Evolutionary conservation across 2,888 invertebrate species (phyloP), one percentile per base, ranked within the genome.

Genomic region (Lapara coniferarum): DNA sequence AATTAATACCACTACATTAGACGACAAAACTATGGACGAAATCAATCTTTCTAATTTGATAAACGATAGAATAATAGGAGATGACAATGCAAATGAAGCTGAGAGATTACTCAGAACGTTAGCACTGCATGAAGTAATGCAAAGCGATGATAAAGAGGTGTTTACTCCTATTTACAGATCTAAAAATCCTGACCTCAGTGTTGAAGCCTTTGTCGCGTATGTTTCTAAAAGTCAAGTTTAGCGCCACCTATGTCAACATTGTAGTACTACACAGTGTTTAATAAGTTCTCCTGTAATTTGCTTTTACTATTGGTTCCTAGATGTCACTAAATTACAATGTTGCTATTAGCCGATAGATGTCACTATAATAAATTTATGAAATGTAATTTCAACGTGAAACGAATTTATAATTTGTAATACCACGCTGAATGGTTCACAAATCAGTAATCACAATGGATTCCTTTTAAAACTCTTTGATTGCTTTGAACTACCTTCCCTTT

Each of bases 11-110:
- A 78, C 76, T 49, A 51, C 70, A 0, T 52, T 90, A 5, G 89
- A 92, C 44, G 92, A 92, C 66, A 80, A 75, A 51, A 78, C 82
- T 0, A 84, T 92, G 71, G 92, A 93, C 66, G 91, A 92, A 66
- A 83, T 89, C 0, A 93, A 93, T 71, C 72, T 93, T 0, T 85
- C 87, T 0, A 92, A 93, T 74, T 78, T 88, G 72, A 92, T 92
- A 8, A 85, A 86, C 67, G 92, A 93, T 12, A 84, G 84, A 58
- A 90, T 92, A 49, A 74, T 91, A 51, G 80, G 74, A 0, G 87
- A 85, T 2, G 86, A 80, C 0, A 84, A 85, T 0, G 81, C 76
- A 0, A 81, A 85, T 49, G 92, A 92, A 68, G 76, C 87, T 0
- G 92, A 92, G 13, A 81, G 83, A 19, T 71, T 92, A 1, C 59